Conservation (phyloP, 1,140 invertebrate species). For the Eupristina koningsbergeri region DNA sequence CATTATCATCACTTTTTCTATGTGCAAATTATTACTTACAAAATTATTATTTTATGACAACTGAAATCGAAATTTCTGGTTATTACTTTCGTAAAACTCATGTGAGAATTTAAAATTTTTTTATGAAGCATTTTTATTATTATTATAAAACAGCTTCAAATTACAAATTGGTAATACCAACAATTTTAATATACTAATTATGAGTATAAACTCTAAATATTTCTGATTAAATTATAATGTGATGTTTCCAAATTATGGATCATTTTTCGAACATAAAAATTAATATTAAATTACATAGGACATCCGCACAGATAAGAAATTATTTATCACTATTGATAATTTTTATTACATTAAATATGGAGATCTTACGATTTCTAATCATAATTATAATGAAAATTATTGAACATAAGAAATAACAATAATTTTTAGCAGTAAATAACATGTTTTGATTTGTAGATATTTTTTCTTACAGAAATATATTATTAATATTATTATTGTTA, state of each 20-base stretch:
- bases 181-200: not conserved
- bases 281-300: too few species aligned
- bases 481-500: too few species aligned
- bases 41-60: not conserved
- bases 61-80: not conserved
- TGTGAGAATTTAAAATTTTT: not conserved
- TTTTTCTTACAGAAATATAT: conserved; percentile 7
- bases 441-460: conserved; percentile 10
- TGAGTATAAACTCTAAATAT: not conserved
- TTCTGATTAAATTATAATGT: not conserved
- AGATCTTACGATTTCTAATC: not conserved
- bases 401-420: not conserved
- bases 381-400: not conserved
- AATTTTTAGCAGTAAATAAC: conserved; percentile 15
- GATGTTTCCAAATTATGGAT: not conserved
- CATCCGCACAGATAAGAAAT: too few species aligned
- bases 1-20: too few species aligned
- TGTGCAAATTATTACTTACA: not conserved
- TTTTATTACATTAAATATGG: too few species aligned
- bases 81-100: not conserved
- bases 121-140: not conserved
- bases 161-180: not conserved
- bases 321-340: too few species aligned
- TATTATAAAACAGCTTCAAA: not conserved
- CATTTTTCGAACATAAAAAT: too few species aligned